Evolutionary conservation across 2,888 invertebrate genomes (phyloP).

Genomic region (Prionchulus punctatus): DNA sequence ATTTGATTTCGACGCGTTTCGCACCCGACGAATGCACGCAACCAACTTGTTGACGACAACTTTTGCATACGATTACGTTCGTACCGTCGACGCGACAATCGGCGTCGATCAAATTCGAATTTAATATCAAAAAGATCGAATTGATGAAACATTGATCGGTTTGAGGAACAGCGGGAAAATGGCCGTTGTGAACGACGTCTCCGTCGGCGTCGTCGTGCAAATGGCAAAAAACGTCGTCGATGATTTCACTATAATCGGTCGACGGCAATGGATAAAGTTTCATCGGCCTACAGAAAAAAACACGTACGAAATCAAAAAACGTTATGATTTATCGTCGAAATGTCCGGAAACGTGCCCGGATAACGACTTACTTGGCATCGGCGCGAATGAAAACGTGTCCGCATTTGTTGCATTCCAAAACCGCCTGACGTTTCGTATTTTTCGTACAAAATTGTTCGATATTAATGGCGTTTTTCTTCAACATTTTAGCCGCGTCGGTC

Average conservation of each 20-base stretch:
- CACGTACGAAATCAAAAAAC: too few species aligned
- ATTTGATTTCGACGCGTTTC: background rate
- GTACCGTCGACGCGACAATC: background rate
- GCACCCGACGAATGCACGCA: background rate
- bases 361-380: background rate
- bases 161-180: background rate
- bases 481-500: too few species aligned
- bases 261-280: background rate
- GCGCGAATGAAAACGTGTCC: background rate
- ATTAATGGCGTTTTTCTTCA: too few species aligned
- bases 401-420: background rate
- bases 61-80: background rate
- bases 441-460: too few species aligned
- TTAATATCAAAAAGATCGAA: background rate
- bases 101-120: background rate
- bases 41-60: background rate
- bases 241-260: background rate
- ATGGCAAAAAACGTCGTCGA: constrained; percentile 1
- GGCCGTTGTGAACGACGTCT: background rate
- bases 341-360: background rate
- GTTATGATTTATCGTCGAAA: background rate
- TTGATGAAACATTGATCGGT: background rate
- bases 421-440: too few species aligned
- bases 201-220: background rate
- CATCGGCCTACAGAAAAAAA: background rate